These are phyloP conservation scores for Eupristina koningsbergeri DNA, from an alignment of 1,140 invertebrate genomes.

Conservation along the genomic window DNA sequence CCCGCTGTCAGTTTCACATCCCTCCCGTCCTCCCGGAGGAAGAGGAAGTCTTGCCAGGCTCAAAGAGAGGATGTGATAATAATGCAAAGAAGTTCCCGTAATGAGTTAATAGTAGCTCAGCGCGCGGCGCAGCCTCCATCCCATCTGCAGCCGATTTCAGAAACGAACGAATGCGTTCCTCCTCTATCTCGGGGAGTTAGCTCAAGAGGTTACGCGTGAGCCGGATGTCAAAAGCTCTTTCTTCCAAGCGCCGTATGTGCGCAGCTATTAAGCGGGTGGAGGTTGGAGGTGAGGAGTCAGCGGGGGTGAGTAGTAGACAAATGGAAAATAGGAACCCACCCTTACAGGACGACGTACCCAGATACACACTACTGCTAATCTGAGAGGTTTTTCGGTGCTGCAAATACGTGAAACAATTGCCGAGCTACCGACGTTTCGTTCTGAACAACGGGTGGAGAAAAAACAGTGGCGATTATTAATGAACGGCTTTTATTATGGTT, in stretches of 20 bases:
- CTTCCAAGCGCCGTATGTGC: neutral
- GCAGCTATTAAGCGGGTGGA: neutral
- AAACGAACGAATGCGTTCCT: neutral
- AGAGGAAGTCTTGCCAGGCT: constrained; percentile 55
- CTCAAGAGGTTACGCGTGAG: neutral
- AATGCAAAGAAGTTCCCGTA: constrained; percentile 69
- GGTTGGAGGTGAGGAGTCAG: too few species aligned
- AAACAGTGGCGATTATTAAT: neutral
- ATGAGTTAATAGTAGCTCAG: constrained; percentile 69
- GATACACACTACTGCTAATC: too few species aligned
- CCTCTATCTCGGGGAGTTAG: neutral
- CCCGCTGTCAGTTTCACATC: constrained; percentile 36
- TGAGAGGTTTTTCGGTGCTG: too few species aligned
- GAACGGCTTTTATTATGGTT: neutral
- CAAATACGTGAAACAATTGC: constrained; percentile 23
- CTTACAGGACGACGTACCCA: neutral
- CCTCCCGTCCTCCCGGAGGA: neutral
- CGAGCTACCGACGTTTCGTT: neutral
- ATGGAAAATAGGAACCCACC: constrained; percentile 9
- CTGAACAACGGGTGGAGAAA: constrained; percentile 47
- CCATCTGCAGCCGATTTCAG: neutral
- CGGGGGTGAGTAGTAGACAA: constrained; percentile 2
- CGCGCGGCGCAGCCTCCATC: too few species aligned
- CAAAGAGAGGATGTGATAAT: constrained; percentile 71
- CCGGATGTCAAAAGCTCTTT: constrained; percentile 27